These are phyloP conservation scores for Phorcus lineatus DNA, from an alignment of 2,888 invertebrate species.

Conservation along the genomic window DNA sequence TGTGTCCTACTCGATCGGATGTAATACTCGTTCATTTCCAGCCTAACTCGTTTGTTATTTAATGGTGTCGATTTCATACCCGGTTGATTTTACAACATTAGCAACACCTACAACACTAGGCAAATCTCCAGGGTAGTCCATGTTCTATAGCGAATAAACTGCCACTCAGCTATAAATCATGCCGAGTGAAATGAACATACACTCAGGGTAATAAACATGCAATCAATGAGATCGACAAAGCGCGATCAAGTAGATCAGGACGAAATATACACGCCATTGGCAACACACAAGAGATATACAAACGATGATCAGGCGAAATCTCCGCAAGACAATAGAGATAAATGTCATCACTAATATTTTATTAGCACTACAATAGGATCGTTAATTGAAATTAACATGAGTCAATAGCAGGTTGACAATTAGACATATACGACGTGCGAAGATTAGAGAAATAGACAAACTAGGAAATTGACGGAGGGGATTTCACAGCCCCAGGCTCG, in stretches of 20 bases:
- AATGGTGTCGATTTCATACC: conserved; percentile 8
- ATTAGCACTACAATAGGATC: background rate
- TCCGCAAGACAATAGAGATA: background rate
- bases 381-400: conserved; percentile 11
- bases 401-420: background rate
- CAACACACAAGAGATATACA: background rate
- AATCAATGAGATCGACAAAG: background rate
- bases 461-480: background rate
- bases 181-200: conserved; percentile 1
- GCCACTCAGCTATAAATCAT: conserved; percentile 12
- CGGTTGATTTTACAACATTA: conserved; percentile 5
- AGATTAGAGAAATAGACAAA: background rate
- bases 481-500: background rate
- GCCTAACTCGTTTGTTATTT: conserved; percentile 14
- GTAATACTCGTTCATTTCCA: background rate
- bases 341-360: conserved; percentile 11
- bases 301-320: background rate
- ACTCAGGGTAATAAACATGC: conserved; percentile 7
- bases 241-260: background rate
- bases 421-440: background rate
- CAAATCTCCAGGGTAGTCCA: background rate
- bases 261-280: background rate
- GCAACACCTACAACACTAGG: background rate
- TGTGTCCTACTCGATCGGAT: no score
- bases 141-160: conserved; percentile 9